Evolutionary conservation across 2,888 invertebrate genomes (phyloP).

Genomic region (Colostygia pectinataria): DNA sequence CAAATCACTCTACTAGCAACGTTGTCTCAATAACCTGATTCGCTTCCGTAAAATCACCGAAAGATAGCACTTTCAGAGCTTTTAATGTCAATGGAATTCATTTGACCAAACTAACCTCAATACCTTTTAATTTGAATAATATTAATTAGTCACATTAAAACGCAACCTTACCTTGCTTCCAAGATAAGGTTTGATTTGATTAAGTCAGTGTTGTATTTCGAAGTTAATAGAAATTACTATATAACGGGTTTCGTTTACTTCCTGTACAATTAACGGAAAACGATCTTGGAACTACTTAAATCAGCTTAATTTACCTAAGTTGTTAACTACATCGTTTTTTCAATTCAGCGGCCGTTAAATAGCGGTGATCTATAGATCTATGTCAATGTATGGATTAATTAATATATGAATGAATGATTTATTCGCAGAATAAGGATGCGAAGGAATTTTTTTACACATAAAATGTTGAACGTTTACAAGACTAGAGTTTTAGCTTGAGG

Average conservation of each 20-base stretch:
- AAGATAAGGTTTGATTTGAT: conserved; percentile 18
- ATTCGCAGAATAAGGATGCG: too few relatives aligned
- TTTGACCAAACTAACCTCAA: conserved; percentile 6
- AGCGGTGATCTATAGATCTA: too few relatives aligned
- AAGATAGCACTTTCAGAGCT: not conserved
- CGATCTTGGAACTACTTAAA: not conserved
- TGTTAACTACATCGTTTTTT: not conserved
- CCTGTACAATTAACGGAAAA: not conserved
- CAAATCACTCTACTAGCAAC: too few relatives aligned
- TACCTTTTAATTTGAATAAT: conserved; percentile 16
- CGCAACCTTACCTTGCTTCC: conserved; percentile 11
- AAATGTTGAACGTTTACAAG: too few relatives aligned
- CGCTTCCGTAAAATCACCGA: conserved; percentile 14
- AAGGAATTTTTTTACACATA: too few relatives aligned
- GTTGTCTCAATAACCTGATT: conserved; percentile 1
- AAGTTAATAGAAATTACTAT: conserved; percentile 22
- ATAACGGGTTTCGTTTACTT: conserved; percentile 12
- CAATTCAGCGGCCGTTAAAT: too few relatives aligned
- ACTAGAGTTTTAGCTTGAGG: too few relatives aligned
- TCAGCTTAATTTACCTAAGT: not conserved
- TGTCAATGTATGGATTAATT: too few relatives aligned
- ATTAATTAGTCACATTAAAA: conserved; percentile 23
- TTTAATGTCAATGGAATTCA: conserved; percentile 10
- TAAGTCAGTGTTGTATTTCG: conserved; percentile 14
- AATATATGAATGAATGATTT: too few relatives aligned